Evolutionary conservation across 2,888 invertebrate species (phyloP).

Genomic region (Chromoteleia sp.): DNA sequence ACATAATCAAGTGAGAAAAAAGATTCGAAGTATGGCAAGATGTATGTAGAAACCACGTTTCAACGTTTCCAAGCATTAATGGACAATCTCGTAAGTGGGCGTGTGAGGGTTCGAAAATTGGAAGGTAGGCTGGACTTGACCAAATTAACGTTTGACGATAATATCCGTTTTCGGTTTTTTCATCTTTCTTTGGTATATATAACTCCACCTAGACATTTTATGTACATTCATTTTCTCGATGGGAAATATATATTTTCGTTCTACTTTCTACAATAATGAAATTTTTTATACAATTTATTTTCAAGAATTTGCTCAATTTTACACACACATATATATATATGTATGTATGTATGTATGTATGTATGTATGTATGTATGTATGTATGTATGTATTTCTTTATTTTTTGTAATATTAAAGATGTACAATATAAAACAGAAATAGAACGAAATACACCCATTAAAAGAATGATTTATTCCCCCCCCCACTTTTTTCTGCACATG

Average conservation of each 20-base stretch:
- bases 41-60: constrained; percentile 78
- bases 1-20: constrained; percentile 53
- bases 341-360: too few relatives aligned
- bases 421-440: too few relatives aligned
- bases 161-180: constrained; percentile 81
- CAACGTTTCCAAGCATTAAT: constrained; percentile 83
- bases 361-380: too few relatives aligned
- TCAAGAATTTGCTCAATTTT: too few relatives aligned
- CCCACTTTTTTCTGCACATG: too few relatives aligned
- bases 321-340: too few relatives aligned
- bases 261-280: background rate
- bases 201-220: constrained; percentile 64
- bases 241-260: background rate
- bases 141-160: constrained; percentile 85
- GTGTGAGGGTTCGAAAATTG: constrained; percentile 84
- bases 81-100: constrained; percentile 84
- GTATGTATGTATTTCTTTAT: too few relatives aligned
- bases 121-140: constrained; percentile 83
- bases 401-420: too few relatives aligned
- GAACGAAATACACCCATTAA: too few relatives aligned
- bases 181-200: constrained; percentile 53
- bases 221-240: constrained; percentile 19
- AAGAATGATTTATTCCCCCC: too few relatives aligned
- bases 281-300: too few relatives aligned
- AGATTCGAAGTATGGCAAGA: constrained; percentile 28